Evolutionary conservation across 1,140 invertebrate genomes (phyloP).

Genomic region (Psix sp.): DNA sequence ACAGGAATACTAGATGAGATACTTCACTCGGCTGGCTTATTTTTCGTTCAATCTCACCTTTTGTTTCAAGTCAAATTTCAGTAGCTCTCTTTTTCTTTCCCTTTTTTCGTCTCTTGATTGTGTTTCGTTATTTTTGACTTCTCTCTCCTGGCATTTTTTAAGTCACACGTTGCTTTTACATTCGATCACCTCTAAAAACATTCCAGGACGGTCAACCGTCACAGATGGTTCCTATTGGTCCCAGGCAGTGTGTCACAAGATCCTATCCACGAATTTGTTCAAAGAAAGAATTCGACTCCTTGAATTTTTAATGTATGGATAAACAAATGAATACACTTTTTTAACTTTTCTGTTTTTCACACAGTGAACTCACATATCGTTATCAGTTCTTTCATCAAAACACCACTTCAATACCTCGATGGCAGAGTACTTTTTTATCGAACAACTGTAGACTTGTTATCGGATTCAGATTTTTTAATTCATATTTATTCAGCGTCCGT

Average conservation of each 20-base stretch:
- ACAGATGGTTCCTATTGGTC: conserved; percentile 59
- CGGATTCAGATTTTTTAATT: too few relatives aligned
- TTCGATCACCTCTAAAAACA: conserved; percentile 52
- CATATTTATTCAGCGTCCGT: too few relatives aligned
- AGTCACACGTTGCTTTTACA: conserved; percentile 50
- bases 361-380: conserved; percentile 15
- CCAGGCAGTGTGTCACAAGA: conserved; percentile 58
- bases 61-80: conserved; percentile 3
- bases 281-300: conserved; percentile 38
- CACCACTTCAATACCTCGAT: neutral
- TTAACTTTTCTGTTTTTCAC: conserved; percentile 8
- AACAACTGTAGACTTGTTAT: too few relatives aligned
- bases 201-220: conserved; percentile 58
- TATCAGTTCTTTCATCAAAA: conserved; percentile 9
- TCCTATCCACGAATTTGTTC: conserved; percentile 60
- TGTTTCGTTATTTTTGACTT: conserved; percentile 10
- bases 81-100: too few relatives aligned
- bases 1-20: too few relatives aligned
- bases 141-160: too few relatives aligned
- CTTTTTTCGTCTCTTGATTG: too few relatives aligned
- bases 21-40: too few relatives aligned
- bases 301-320: neutral
- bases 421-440: neutral
- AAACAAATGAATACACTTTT: conserved; percentile 20
- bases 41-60: too few relatives aligned